Evolutionary conservation across 2,113 vertebrate genomes (phyloP).

Genomic region (Pitta sordida): DNA sequence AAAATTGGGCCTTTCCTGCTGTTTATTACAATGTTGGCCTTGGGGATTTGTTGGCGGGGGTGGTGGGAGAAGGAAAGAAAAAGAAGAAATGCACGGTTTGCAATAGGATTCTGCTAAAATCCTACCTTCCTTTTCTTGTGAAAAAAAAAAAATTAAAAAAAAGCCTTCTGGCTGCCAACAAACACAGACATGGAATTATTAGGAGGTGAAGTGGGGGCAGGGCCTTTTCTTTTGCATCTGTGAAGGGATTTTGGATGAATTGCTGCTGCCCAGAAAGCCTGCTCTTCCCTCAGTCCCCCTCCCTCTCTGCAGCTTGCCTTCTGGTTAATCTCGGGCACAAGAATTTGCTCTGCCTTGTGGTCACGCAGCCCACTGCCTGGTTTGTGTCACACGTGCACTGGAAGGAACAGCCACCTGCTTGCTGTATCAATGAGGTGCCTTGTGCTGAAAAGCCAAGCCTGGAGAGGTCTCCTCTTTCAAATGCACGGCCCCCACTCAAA

Average conservation of each 20-base stretch:
- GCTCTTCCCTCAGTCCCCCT: neutral
- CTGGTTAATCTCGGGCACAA: neutral
- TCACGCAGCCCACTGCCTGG: neutral
- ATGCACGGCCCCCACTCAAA: neutral
- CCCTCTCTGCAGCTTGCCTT: neutral
- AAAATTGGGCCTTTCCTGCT: slow-evolving; percentile 67
- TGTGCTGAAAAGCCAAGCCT: too few relatives aligned
- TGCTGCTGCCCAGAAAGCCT: neutral
- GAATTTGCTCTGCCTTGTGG: neutral
- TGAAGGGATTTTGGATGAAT: neutral
- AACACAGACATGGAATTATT: neutral
- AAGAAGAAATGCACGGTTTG: neutral
- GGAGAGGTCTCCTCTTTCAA: neutral
- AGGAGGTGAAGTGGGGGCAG: neutral
- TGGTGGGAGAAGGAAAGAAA: neutral
- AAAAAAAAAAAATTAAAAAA: neutral
- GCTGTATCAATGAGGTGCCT: too few relatives aligned
- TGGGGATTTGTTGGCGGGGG: neutral
- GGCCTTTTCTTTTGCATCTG: neutral
- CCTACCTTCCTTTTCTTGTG: slow-evolving; percentile 9
- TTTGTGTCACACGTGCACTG: fast-evolving
- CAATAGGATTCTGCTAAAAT: slow-evolving; percentile 17
- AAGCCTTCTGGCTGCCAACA: neutral
- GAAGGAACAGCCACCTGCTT: neutral
- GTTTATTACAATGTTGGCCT: slow-evolving; percentile 59